Percentiles rank a stretch among this genome's conserved stretches.
Evolutionary conservation across 2,888 invertebrate genomes (phyloP).

Genomic region (Noctua fimbriata): DNA sequence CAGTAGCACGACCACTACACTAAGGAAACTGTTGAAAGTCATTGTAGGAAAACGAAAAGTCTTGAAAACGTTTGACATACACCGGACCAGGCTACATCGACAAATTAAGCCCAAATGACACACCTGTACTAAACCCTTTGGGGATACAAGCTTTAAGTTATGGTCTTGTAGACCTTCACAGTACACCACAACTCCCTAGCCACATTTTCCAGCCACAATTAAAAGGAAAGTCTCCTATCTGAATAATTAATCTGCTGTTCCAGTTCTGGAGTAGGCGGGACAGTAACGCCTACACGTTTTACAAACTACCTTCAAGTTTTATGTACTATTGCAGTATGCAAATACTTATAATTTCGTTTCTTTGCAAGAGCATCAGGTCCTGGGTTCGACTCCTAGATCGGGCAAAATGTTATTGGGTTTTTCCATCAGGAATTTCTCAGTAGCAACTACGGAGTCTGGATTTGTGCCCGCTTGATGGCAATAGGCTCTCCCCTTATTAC

Average conservation of each 20-base stretch:
- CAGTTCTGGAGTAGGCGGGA: not conserved
- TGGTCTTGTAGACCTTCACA: not conserved
- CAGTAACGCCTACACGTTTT: constrained; percentile 31
- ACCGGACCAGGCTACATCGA: no score
- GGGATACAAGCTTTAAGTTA: not conserved
- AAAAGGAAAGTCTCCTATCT: not conserved
- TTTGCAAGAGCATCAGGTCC: no score
- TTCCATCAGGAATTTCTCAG: no score
- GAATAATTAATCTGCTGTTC: not conserved
- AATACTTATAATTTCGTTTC: not conserved
- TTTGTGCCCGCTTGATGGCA: no score
- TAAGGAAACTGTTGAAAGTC: not conserved
- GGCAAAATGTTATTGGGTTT: no score
- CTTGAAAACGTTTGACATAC: not conserved
- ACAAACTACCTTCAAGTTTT: constrained; percentile 2
- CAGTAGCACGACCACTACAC: not conserved
- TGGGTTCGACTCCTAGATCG: no score
- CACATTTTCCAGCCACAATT: constrained; percentile 12
- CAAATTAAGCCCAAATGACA: no score
- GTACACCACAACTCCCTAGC: not conserved
- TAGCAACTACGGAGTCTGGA: no score
- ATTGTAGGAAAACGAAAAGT: not conserved
- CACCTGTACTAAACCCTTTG: no score
- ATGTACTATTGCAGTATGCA: not conserved
- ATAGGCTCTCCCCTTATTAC: no score